Conservation (phyloP, 2,113 vertebrate species). For the Acrocephalus kingi region DNA sequence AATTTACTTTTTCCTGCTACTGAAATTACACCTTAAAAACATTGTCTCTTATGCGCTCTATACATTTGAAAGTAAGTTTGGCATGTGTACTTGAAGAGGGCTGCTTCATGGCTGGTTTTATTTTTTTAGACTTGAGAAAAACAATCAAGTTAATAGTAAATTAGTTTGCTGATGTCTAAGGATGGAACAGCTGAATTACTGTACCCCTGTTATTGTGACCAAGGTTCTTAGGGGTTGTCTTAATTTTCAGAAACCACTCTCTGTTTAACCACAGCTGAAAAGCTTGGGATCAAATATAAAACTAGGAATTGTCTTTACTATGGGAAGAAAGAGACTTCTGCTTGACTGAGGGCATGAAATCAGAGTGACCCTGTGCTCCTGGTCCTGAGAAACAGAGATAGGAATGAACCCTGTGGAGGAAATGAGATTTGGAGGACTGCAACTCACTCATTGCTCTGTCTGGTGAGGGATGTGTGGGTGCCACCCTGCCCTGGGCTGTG, state of each 20-base stretch:
- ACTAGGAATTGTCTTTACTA: not conserved
- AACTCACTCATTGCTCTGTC: not conserved
- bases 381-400: not conserved
- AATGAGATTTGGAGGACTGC: not conserved
- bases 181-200: not conserved
- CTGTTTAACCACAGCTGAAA: slow-evolving; percentile 16
- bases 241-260: not conserved
- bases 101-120: not conserved
- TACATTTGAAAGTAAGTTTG: not conserved
- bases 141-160: not conserved
- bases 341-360: not conserved
- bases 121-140: not conserved
- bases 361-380: not conserved
- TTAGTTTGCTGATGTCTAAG: not conserved
- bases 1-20: not conserved
- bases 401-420: not conserved
- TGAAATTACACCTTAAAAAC: not conserved
- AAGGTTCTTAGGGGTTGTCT: not conserved
- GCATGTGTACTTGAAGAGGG: not conserved
- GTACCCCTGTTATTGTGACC: not conserved
- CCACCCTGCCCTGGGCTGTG: not conserved
- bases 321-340: not conserved
- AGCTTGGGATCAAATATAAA: not conserved
- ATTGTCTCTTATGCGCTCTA: not conserved
- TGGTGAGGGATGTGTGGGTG: not conserved